Evolutionary conservation across 2,888 invertebrate genomes (phyloP), one percentile per base, ranked within the genome.

Genomic region (Choristoneura rosaceana): DNA sequence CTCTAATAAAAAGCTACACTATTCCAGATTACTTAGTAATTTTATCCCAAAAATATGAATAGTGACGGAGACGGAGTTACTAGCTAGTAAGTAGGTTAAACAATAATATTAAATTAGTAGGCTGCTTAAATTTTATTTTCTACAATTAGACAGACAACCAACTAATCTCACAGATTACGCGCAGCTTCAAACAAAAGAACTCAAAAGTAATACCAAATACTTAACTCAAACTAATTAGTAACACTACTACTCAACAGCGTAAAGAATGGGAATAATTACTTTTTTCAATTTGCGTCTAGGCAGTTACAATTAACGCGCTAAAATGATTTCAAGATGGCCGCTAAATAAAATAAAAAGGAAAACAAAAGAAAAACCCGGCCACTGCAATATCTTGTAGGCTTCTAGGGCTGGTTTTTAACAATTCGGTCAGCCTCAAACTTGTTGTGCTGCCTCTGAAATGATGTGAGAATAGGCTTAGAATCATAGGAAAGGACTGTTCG

Each of bases 391-490:
- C 84, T 82, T 85, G 86, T 71, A 89, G 82, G 74, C 82, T 84
- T 78, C 79, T 83, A 74, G 85, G 77, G 34, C 81, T 81, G 70
- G 78, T 78, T 78, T 80, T 84, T 77, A 88, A 74, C 71, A 86
- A 77, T 78, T 86, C 85, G 74, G 80, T 79, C 78, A 88, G 81
- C 65, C 79, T 81, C 75, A 83, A 84, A 80, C 84, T 88, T 77
- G 89, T 82, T 69, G 86, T 80, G 82, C 90, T 86, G 85, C 88
- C 87, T 80, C 91, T 91, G 90, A 81, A 90, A 90, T 76, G 75
- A 81, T 74, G 75, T 62, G 71, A 60, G 10, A 61, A 41, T 55
- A 25, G 8, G 17, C 43, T 61, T 34, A 41, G 17, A 41, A 55
- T 10, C 12, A 55, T 10, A 12, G 55, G 10, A 25, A 12, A 25